A percentile compares a stretch with the other conserved stretches of the same genome.
Evolutionary conservation across 2,113 vertebrate genomes (phyloP).

Genomic region (Lota lota): DNA sequence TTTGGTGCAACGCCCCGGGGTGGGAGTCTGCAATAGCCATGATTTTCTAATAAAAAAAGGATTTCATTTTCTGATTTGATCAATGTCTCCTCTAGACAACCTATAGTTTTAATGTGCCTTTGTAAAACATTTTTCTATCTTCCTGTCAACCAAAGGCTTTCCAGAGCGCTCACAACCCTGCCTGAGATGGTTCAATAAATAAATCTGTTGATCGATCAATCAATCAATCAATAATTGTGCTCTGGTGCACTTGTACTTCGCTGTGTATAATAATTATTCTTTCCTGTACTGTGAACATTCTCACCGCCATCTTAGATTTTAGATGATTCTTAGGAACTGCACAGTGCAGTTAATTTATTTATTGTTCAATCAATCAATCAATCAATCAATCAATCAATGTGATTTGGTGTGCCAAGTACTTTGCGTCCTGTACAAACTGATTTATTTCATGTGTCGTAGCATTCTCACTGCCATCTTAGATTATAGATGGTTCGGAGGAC

Average conservation of each 20-base stretch:
- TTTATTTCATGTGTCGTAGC: no score
- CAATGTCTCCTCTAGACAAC: constrained; percentile 15
- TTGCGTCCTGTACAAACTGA: not conserved
- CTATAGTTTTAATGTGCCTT: not conserved
- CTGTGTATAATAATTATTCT: no score
- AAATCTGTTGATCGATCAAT: no score
- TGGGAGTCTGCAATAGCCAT: constrained; percentile 23
- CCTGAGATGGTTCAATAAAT: no score
- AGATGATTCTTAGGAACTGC: no score
- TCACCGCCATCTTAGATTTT: no score
- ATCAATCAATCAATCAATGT: no score
- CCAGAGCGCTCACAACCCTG: no score
- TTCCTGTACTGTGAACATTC: no score
- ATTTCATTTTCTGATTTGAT: constrained; percentile 53
- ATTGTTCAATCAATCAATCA: not conserved
- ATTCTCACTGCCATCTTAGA: not conserved
- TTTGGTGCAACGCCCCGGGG: not conserved
- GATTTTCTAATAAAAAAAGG: constrained; percentile 26
- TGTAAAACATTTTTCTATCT: not conserved
- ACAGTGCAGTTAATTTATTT: not conserved
- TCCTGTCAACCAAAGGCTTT: not conserved
- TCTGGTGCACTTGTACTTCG: no score
- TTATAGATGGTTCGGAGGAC: not conserved
- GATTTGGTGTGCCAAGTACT: no score
- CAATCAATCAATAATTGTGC: no score